phyloP scores from a whole-genome alignment of 2,113 vertebrate genomes.

The Perca flavescens region DNA sequence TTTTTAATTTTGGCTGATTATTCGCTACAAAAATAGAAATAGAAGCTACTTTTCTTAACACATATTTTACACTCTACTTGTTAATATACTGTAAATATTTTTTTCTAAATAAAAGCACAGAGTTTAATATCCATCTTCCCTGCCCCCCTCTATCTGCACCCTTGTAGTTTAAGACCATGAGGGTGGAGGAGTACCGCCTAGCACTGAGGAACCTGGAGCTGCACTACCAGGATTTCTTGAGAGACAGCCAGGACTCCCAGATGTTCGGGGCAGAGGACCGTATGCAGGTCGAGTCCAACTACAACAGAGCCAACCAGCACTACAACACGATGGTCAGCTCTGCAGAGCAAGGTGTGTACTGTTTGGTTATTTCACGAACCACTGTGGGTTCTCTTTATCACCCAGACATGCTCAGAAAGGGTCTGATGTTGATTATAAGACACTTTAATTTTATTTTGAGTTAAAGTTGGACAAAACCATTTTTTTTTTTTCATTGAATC shows the following conservation, averaged over 20 bases:
- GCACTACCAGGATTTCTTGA: conserved; percentile 94
- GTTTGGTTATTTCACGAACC: not conserved
- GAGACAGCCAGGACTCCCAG: conserved; percentile 90
- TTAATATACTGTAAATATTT: not conserved
- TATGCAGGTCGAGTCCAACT: conserved; percentile 90
- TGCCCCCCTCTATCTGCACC: not conserved
- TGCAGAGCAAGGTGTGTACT: conserved; percentile 89
- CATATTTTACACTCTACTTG: not conserved
- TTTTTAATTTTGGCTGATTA: too few relatives aligned
- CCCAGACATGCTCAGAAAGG: not conserved
- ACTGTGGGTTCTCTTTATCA: not conserved
- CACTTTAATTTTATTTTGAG: not conserved
- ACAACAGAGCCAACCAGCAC: conserved; percentile 86
- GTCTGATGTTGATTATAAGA: not conserved
- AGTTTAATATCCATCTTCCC: not conserved
- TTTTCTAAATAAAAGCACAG: not conserved
- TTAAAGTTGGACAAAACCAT: not conserved
- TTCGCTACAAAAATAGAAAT: not conserved
- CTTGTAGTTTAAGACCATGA: conserved; percentile 90
- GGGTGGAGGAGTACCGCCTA: conserved; percentile 90
- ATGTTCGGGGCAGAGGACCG: conserved; percentile 92
- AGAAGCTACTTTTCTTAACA: not conserved
- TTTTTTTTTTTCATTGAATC: conserved; percentile 4
- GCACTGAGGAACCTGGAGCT: conserved; percentile 89
- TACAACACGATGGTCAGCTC: conserved; percentile 90